Conservation (phyloP, 2,888 invertebrate genomes). For the Aricia artaxerxes region DNA sequence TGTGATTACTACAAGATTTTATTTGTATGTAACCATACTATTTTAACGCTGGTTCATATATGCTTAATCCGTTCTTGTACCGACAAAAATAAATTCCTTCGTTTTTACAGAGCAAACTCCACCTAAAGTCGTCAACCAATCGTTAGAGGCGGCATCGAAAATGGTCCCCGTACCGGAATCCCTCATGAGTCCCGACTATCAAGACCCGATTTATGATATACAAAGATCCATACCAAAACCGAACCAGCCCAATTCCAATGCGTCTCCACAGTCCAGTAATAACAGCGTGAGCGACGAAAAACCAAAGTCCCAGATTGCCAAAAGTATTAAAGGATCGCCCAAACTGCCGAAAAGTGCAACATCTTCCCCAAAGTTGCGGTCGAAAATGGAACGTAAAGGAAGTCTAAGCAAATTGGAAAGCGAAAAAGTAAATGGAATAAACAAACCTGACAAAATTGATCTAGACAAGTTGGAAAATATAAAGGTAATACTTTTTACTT, state of each 20-base stretch:
- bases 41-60: too few species aligned
- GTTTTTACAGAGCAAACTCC: constrained; percentile 46
- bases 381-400: constrained; percentile 69
- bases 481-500: constrained; percentile 46
- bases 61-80: too few species aligned
- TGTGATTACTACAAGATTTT: too few species aligned
- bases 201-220: constrained; percentile 74
- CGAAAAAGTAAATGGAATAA: constrained; percentile 63
- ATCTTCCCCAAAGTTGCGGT: constrained; percentile 69
- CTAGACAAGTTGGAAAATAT: constrained; percentile 61
- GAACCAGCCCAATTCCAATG: constrained; percentile 51
- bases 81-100: background rate
- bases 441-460: constrained; percentile 53
- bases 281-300: constrained; percentile 63
- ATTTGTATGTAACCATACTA: too few species aligned
- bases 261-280: constrained; percentile 64
- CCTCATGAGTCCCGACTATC: constrained; percentile 91
- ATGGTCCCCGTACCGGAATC: constrained; percentile 94
- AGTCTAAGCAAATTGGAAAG: constrained; percentile 60
- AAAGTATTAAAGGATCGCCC: constrained; percentile 65
- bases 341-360: constrained; percentile 72
- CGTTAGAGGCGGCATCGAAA: constrained; percentile 90
- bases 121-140: constrained; percentile 64
- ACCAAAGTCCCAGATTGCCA: constrained; percentile 47
- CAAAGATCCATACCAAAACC: constrained; percentile 64